Percentiles rank a stretch among this genome's conserved stretches.
phyloP scores from a whole-genome alignment of 1,140 invertebrate species.

The Bombus turneri region DNA sequence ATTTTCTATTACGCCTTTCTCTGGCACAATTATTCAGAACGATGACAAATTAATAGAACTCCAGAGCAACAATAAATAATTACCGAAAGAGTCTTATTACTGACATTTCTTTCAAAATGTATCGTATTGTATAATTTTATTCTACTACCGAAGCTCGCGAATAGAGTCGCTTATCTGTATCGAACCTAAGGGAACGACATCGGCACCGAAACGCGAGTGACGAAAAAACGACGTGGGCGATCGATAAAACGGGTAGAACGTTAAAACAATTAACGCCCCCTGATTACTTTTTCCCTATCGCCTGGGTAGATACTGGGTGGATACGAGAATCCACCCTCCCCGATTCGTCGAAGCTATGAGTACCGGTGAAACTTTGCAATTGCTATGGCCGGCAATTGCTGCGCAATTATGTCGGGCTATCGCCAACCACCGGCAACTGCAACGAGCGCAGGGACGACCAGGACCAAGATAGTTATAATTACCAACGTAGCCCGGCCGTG shows the following conservation, averaged over 20 bases:
- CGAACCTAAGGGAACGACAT: constrained; percentile 22
- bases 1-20: too few relatives aligned
- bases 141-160: too few relatives aligned
- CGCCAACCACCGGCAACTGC: constrained; percentile 12
- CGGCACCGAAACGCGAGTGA: not conserved
- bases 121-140: too few relatives aligned
- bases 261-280: constrained; percentile 40
- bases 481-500: not conserved
- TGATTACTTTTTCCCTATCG: constrained; percentile 29
- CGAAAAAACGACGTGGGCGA: constrained; percentile 11
- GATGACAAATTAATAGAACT: too few relatives aligned
- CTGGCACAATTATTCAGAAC: too few relatives aligned
- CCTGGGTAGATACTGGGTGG: not conserved
- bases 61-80: too few relatives aligned
- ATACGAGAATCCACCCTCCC: constrained; percentile 13
- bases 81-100: too few relatives aligned
- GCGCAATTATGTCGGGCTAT: constrained; percentile 66
- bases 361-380: constrained; percentile 28
- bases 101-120: too few relatives aligned
- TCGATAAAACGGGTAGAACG: constrained; percentile 6
- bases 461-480: constrained; percentile 45
- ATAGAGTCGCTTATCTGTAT: too few relatives aligned
- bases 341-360: constrained; percentile 10
- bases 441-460: not conserved
- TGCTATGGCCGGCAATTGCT: constrained; percentile 55